Evolutionary conservation across 2,797 vertebrate species (phyloP).

Genomic region (Clarias pachynema): DNA sequence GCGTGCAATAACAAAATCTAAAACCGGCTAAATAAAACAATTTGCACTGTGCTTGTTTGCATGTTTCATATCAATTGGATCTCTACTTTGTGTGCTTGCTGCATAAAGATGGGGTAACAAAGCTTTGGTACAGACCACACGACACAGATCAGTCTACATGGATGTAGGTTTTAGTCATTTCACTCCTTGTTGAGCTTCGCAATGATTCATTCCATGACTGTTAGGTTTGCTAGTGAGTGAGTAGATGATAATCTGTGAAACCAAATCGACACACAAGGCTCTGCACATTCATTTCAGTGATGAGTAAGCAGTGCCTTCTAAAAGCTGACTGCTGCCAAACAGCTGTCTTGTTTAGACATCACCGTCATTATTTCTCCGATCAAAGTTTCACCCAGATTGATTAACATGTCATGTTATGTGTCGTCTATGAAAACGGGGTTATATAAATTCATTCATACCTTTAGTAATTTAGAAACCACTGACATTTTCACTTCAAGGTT

Average conservation of each 20-base stretch:
- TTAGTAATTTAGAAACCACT: conserved; percentile 23
- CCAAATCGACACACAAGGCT: conserved; percentile 28
- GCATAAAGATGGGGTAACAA: background rate
- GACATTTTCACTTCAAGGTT: conserved; percentile 11
- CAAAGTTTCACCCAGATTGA: conserved; percentile 20
- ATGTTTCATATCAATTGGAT: background rate
- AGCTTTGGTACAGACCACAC: background rate
- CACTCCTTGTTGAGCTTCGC: conserved; percentile 10
- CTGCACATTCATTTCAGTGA: conserved; percentile 29
- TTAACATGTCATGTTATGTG: background rate
- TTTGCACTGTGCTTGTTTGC: background rate
- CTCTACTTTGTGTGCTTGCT: background rate
- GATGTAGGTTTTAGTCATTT: conserved; percentile 35
- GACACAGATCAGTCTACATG: conserved; percentile 19
- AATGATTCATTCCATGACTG: conserved; percentile 50
- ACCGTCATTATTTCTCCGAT: conserved; percentile 27
- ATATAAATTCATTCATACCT: conserved; percentile 1
- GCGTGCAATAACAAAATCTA: background rate
- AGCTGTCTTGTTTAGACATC: conserved; percentile 22
- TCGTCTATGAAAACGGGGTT: conserved; percentile 6
- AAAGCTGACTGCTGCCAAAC: conserved; percentile 24
- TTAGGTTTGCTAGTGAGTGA: conserved; percentile 15
- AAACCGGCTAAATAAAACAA: background rate
- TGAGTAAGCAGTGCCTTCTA: conserved; percentile 20
- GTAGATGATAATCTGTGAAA: conserved; percentile 40